Percentiles rank a stretch among this genome's conserved stretches.
Conservation (phyloP, 2,888 invertebrate species). For the Meteorus colon region DNA sequence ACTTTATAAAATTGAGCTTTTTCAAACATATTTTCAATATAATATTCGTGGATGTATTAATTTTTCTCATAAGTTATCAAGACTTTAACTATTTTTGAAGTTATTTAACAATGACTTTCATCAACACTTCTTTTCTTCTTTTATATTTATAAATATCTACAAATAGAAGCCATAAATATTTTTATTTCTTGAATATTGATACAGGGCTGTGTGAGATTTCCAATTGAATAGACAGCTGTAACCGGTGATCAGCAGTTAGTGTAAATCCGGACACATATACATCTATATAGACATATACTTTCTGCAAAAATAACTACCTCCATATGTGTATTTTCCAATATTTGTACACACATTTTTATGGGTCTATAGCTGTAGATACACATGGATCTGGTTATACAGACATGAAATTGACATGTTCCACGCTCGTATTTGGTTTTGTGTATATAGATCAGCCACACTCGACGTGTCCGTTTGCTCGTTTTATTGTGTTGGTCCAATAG, state of each 20-base stretch:
- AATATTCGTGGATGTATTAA: too few relatives aligned
- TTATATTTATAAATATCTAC: neutral
- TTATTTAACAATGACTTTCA: too few relatives aligned
- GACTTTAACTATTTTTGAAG: too few relatives aligned
- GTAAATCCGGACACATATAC: neutral
- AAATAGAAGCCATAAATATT: neutral
- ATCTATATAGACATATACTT: neutral
- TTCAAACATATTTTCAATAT: too few relatives aligned
- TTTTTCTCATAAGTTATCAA: too few relatives aligned
- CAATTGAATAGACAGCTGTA: constrained; percentile 4
- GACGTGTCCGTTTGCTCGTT: constrained; percentile 14
- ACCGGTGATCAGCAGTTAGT: neutral
- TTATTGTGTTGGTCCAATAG: constrained; percentile 12
- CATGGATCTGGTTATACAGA: neutral
- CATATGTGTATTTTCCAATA: neutral
- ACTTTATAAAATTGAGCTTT: too few relatives aligned
- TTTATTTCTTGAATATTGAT: neutral
- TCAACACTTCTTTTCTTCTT: neutral
- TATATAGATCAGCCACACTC: neutral
- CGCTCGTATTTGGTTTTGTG: neutral
- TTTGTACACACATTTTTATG: neutral
- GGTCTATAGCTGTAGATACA: neutral
- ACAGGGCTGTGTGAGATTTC: neutral
- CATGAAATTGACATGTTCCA: constrained; percentile 11
- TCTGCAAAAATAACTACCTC: neutral